phyloP scores from a whole-genome alignment of 1,140 invertebrate genomes.

The Drosophila athabasca region DNA sequence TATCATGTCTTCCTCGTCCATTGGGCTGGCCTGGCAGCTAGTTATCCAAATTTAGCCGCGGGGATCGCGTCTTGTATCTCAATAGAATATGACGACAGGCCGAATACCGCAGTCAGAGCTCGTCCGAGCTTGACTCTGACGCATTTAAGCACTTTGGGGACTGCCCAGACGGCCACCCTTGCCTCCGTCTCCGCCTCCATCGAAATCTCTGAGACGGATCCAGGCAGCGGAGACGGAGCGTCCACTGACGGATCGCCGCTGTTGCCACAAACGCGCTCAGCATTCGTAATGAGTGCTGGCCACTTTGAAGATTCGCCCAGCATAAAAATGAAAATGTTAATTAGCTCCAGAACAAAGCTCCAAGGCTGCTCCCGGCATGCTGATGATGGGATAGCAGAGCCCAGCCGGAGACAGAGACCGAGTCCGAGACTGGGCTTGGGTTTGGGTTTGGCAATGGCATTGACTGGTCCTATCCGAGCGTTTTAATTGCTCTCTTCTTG shows the following conservation, averaged over 20 bases:
- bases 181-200: not conserved
- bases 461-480: too few relatives aligned
- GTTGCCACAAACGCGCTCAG: constrained; percentile 37
- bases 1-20: constrained; percentile 49
- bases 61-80: constrained; percentile 16
- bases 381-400: constrained; percentile 20
- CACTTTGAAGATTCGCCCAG: constrained; percentile 28
- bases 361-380: constrained; percentile 23
- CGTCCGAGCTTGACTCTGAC: constrained; percentile 47
- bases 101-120: constrained; percentile 54
- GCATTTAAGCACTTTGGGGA: constrained; percentile 68
- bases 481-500: not conserved
- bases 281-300: constrained; percentile 57
- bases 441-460: too few relatives aligned
- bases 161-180: constrained; percentile 26
- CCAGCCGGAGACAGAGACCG: too few relatives aligned
- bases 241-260: constrained; percentile 34
- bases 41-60: constrained; percentile 20
- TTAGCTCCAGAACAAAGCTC: constrained; percentile 41
- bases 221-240: constrained; percentile 46
- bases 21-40: constrained; percentile 5
- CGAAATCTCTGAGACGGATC: constrained; percentile 60
- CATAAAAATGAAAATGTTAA: constrained; percentile 68
- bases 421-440: too few relatives aligned
- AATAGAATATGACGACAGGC: constrained; percentile 66